Percentiles rank a stretch among this genome's conserved stretches.
phyloP scores from a whole-genome alignment of 2,797 vertebrate genomes.

The Lindbergichthys nudifrons region DNA sequence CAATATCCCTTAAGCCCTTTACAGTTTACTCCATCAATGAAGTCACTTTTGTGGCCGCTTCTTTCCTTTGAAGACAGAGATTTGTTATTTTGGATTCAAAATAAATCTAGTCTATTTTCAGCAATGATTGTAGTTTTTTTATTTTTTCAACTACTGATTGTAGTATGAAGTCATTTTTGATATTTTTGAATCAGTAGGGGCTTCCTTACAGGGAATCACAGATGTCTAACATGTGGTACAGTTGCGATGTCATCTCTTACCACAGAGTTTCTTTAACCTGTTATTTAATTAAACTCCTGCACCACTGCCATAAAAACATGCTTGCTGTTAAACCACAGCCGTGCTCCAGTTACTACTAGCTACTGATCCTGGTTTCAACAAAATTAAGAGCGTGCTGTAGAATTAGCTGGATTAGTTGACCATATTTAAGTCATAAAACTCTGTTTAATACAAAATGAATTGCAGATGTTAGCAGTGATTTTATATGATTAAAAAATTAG shows the following conservation, averaged over 20 bases:
- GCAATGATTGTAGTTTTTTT: too few relatives aligned
- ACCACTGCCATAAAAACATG: constrained; percentile 24
- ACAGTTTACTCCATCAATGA: neutral
- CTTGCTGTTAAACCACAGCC: constrained; percentile 10
- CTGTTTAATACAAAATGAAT: neutral
- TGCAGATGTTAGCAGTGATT: neutral
- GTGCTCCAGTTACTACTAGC: neutral
- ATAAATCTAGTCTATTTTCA: neutral
- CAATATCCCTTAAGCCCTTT: neutral
- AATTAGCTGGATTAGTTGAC: neutral
- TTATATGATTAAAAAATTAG: neutral
- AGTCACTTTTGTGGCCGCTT: neutral
- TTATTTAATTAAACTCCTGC: constrained; percentile 21
- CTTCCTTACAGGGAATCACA: neutral
- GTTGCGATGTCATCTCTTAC: constrained; percentile 18
- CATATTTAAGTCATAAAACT: neutral
- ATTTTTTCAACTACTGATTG: too few relatives aligned
- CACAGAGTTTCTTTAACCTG: constrained; percentile 27
- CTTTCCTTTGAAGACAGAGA: neutral
- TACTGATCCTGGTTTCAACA: constrained; percentile 3
- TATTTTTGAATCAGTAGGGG: neutral
- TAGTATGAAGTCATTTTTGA: neutral
- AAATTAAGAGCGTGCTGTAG: neutral
- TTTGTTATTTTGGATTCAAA: neutral
- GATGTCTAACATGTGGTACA: neutral